Evolutionary conservation across 2,888 invertebrate genomes (phyloP).

Genomic region (Euproctis similis): DNA sequence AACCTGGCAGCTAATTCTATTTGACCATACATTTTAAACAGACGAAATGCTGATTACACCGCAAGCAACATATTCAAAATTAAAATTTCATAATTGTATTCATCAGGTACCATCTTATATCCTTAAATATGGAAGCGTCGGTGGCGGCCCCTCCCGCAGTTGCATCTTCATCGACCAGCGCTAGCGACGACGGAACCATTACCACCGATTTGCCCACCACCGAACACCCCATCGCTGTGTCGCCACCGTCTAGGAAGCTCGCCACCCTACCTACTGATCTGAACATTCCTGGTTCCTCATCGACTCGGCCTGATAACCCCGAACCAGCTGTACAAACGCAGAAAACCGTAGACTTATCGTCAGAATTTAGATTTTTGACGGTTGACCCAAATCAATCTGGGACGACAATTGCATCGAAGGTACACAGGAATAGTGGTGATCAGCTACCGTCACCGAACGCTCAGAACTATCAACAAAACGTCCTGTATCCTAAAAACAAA

Average conservation of each 20-base stretch:
- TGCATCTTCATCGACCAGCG: conserved; percentile 6
- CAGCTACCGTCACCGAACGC: background rate
- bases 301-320: background rate
- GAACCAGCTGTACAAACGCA: background rate
- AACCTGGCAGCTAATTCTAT: no score
- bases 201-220: background rate
- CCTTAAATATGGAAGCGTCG: conserved; percentile 40
- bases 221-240: background rate
- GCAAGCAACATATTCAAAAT: no score
- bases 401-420: background rate
- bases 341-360: no score
- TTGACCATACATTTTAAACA: no score
- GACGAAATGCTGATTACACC: no score
- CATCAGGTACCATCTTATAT: conserved; percentile 32
- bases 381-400: background rate
- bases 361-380: no score
- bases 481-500: conserved; percentile 1
- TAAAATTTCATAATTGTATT: no score
- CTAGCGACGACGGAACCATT: conserved; percentile 1
- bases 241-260: background rate
- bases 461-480: background rate
- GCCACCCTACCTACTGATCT: no score
- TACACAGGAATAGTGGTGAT: background rate
- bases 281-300: background rate
- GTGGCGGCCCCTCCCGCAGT: conserved; percentile 10